phyloP scores from a whole-genome alignment of 2,888 invertebrate genomes.

The Deroplatys truncata region DNA sequence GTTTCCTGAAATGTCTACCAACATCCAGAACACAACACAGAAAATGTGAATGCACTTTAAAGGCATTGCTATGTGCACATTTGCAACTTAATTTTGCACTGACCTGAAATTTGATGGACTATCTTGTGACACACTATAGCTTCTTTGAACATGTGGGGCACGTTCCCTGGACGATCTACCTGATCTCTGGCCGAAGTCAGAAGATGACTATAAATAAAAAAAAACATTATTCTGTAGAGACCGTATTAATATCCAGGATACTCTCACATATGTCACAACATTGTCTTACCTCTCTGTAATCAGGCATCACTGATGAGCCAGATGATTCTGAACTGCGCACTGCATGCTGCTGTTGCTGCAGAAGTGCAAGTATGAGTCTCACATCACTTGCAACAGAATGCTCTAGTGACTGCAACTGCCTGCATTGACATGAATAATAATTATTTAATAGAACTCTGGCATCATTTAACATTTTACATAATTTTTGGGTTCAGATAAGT shows the following conservation, averaged over 20 bases:
- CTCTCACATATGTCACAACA: not conserved
- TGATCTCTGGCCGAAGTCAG: slow-evolving; percentile 24
- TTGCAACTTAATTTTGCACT: not conserved
- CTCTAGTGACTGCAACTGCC: slow-evolving; percentile 63
- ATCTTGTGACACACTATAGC: slow-evolving; percentile 26
- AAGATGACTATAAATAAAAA: slow-evolving; percentile 24
- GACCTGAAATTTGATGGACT: slow-evolving; percentile 26
- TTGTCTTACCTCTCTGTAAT: slow-evolving; percentile 28
- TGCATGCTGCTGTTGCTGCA: slow-evolving; percentile 52
- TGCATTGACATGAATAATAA: slow-evolving; percentile 32
- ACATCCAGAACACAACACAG: too few relatives aligned
- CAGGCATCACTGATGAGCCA: slow-evolving; percentile 31
- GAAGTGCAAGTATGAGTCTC: slow-evolving; percentile 62
- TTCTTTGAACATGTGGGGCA: slow-evolving; percentile 17
- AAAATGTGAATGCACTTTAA: too few relatives aligned
- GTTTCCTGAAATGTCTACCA: too few relatives aligned
- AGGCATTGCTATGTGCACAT: too few relatives aligned
- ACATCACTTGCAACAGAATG: slow-evolving; percentile 70
- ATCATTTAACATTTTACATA: not conserved
- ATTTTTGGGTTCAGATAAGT: not conserved
- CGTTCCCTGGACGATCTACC: slow-evolving; percentile 25
- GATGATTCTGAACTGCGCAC: slow-evolving; percentile 29
- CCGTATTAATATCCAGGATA: not conserved
- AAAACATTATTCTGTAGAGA: not conserved
- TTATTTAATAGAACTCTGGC: not conserved